Evolutionary conservation across 1,140 invertebrate genomes (phyloP).

Genomic region (Arctopsyche grandis): DNA sequence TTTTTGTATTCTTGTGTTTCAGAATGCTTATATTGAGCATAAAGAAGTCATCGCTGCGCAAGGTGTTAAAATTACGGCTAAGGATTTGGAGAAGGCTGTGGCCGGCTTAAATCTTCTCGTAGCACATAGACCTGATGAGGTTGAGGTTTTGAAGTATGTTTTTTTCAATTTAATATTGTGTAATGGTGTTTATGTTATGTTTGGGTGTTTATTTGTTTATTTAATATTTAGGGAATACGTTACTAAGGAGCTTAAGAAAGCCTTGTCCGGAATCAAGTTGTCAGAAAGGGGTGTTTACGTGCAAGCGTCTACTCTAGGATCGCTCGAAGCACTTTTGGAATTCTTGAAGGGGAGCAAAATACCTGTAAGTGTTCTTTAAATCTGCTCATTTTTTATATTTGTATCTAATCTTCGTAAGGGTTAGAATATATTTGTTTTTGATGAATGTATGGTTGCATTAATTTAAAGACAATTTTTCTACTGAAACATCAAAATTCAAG

Average conservation of each 20-base stretch:
- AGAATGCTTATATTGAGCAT: slow-evolving; percentile 96
- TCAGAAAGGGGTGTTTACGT: slow-evolving; percentile 96
- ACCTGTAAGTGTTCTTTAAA: slow-evolving; percentile 75
- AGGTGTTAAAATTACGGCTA: slow-evolving; percentile 97
- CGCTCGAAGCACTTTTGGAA: slow-evolving; percentile 95
- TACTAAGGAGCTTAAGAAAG: slow-evolving; percentile 82
- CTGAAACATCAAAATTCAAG: too few relatives aligned
- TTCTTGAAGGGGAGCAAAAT: slow-evolving; percentile 96
- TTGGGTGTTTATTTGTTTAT: not conserved
- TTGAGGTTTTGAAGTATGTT: slow-evolving; percentile 78
- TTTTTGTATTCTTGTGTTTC: slow-evolving; percentile 52
- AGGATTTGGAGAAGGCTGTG: slow-evolving; percentile 97
- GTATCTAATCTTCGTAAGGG: not conserved
- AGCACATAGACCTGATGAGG: slow-evolving; percentile 92
- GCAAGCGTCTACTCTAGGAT: slow-evolving; percentile 98
- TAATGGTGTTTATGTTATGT: slow-evolving; percentile 53
- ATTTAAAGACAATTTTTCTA: too few relatives aligned
- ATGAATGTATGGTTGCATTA: too few relatives aligned
- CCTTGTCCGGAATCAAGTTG: slow-evolving; percentile 92
- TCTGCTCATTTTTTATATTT: not conserved
- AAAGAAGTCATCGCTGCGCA: slow-evolving; percentile 96
- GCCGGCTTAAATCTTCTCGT: slow-evolving; percentile 91
- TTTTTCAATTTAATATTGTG: not conserved
- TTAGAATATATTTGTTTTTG: not conserved
- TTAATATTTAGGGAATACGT: slow-evolving; percentile 76